Conservation (phyloP, 2,888 invertebrate species). For the Leptothorax acervorum region DNA sequence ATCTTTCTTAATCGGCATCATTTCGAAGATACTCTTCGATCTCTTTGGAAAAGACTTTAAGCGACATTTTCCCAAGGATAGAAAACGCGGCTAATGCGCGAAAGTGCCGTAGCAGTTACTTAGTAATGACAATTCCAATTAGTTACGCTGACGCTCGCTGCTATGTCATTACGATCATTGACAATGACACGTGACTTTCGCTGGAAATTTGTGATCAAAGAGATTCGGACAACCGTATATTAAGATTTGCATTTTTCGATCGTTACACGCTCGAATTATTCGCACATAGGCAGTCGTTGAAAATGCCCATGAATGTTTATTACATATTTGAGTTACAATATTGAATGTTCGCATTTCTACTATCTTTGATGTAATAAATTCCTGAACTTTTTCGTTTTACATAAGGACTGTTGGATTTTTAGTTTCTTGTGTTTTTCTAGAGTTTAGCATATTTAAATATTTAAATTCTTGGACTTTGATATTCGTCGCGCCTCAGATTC, state of each 20-base stretch:
- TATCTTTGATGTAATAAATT: not conserved
- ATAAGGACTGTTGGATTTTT: not conserved
- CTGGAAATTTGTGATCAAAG: conserved; percentile 42
- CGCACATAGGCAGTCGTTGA: not conserved
- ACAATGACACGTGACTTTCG: conserved; percentile 74
- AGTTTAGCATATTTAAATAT: not conserved
- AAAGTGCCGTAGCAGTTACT: conserved; percentile 68
- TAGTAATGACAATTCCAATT: conserved; percentile 77
- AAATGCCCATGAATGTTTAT: not conserved
- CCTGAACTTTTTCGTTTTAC: not conserved
- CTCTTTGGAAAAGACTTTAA: conserved; percentile 22
- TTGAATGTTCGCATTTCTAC: not conserved
- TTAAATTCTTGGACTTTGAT: not conserved
- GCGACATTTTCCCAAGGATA: conserved; percentile 67
- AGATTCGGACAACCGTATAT: not conserved
- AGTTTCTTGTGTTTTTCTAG: not conserved
- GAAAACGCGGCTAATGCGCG: conserved; percentile 77
- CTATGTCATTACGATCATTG: conserved; percentile 79
- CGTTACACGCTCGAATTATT: not conserved
- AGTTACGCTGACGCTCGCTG: conserved; percentile 74
- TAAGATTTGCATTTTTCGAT: not conserved
- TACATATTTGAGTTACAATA: not conserved
- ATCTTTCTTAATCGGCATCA: conserved; percentile 25
- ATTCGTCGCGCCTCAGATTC: not conserved
- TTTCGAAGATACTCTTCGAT: conserved; percentile 10